Evolutionary conservation across 2,888 invertebrate species (phyloP).

Genomic region (Andrena chrysosceles): DNA sequence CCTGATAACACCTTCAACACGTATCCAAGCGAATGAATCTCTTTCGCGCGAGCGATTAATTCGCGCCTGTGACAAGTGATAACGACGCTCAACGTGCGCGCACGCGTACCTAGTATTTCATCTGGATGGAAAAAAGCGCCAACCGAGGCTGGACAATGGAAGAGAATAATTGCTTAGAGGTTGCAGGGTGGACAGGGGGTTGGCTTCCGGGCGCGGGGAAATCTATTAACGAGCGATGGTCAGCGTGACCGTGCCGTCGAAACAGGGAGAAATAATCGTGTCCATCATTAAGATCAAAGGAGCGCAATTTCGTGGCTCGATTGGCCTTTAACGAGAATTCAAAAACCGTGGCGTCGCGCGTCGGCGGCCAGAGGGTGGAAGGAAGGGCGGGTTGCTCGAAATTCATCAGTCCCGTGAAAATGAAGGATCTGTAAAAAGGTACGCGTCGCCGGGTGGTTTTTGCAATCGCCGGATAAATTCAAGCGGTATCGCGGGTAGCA

Average conservation of each 20-base stretch:
- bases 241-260: slow-evolving; percentile 4
- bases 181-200: slow-evolving; percentile 21
- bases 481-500: slow-evolving; percentile 1
- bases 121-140: not conserved
- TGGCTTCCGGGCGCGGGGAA: slow-evolving; percentile 40
- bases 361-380: not conserved
- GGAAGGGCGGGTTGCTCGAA: not conserved
- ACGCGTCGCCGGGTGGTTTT: slow-evolving; percentile 21
- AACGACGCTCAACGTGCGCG: slow-evolving; percentile 20
- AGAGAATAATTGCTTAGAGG: slow-evolving; percentile 48
- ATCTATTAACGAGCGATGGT: slow-evolving; percentile 50
- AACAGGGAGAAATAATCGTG: slow-evolving; percentile 42
- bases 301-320: slow-evolving; percentile 34
- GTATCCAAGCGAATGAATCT: slow-evolving; percentile 16
- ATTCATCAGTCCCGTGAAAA: slow-evolving; percentile 13
- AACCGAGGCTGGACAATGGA: slow-evolving; percentile 8
- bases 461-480: slow-evolving; percentile 45
- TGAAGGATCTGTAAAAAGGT: not conserved
- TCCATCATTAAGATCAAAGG: slow-evolving; percentile 43
- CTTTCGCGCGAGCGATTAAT: slow-evolving; percentile 36
- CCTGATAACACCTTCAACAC: slow-evolving; percentile 29
- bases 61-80: slow-evolving; percentile 28
- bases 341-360: not conserved
- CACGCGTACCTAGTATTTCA: not conserved
- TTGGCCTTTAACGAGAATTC: slow-evolving; percentile 25